Evolutionary conservation across 53 echinoderm and acorn worm genomes (phyloP).

Genomic region (Echinarachnius parma): DNA sequence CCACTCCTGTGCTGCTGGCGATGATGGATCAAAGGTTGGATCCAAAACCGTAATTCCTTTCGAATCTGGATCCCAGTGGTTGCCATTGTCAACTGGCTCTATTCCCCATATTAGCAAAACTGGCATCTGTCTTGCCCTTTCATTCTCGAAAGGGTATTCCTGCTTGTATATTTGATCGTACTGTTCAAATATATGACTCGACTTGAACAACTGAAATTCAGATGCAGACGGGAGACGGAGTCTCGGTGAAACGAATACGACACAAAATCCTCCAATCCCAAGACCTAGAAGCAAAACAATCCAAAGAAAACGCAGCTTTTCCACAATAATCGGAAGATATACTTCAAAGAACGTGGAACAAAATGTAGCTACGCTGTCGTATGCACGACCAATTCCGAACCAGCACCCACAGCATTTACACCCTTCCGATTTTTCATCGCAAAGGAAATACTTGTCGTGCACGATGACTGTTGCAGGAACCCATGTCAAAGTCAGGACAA

Average conservation of each 20-base stretch:
- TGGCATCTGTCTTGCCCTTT: conserved; percentile 3
- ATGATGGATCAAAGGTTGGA: conserved; percentile 37
- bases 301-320: conserved; percentile 55
- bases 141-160: conserved; percentile 47
- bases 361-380: neutral
- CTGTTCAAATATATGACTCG: conserved; percentile 46
- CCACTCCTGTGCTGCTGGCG: conserved; percentile 56
- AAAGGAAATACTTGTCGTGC: conserved; percentile 52
- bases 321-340: conserved; percentile 46
- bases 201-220: conserved; percentile 53
- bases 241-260: conserved; percentile 51
- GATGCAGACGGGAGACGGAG: conserved; percentile 41
- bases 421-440: neutral
- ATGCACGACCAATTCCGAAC: conserved; percentile 1
- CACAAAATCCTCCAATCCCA: conserved; percentile 38
- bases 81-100: conserved; percentile 33
- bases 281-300: conserved; percentile 43
- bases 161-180: conserved; percentile 56
- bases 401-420: conserved; percentile 23
- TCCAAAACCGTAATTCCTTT: conserved; percentile 31
- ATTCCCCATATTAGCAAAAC: conserved; percentile 49
- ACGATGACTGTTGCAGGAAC: conserved; percentile 58
- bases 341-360: conserved; percentile 33
- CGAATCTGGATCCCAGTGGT: conserved; percentile 59
- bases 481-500: conserved; percentile 67